A percentile compares a stretch with the other conserved stretches of the same genome.
Conservation (phyloP, 2,113 vertebrate genomes). For the Leiothrix lutea region DNA sequence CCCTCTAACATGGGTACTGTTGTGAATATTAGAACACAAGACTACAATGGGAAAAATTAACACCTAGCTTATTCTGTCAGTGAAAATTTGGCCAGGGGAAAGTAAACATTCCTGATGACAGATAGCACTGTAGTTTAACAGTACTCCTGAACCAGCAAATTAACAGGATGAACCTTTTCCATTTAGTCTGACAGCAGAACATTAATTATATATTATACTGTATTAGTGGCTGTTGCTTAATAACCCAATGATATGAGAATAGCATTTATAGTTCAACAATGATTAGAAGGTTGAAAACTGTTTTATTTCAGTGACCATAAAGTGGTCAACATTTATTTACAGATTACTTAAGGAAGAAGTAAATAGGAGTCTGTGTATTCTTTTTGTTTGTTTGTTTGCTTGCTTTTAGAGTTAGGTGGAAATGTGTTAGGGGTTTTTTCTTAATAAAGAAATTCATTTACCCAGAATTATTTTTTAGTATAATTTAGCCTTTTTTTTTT, state of each 20-base stretch:
- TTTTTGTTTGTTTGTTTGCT: background rate
- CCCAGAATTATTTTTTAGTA: background rate
- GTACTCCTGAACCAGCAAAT: background rate
- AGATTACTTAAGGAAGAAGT: background rate
- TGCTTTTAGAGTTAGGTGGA: background rate
- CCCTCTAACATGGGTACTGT: background rate
- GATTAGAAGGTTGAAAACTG: background rate
- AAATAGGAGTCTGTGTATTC: background rate
- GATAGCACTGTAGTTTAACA: background rate
- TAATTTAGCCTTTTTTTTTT: background rate
- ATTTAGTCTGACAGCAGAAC: background rate
- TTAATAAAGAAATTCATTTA: background rate
- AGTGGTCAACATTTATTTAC: background rate
- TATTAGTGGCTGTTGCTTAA: background rate
- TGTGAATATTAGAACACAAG: background rate
- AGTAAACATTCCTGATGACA: background rate
- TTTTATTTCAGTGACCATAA: background rate
- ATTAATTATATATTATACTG: background rate
- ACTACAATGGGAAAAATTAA: background rate
- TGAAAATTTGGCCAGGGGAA: background rate
- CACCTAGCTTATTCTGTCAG: background rate
- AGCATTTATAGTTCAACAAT: background rate
- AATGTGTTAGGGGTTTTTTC: background rate
- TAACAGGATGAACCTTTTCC: background rate
- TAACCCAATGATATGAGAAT: background rate